Evolutionary conservation across 37 sponge, comb jelly and placozoan genomes (phyloP), one percentile per base, ranked within the genome.

Genomic region (Eunapius fragilis): DNA sequence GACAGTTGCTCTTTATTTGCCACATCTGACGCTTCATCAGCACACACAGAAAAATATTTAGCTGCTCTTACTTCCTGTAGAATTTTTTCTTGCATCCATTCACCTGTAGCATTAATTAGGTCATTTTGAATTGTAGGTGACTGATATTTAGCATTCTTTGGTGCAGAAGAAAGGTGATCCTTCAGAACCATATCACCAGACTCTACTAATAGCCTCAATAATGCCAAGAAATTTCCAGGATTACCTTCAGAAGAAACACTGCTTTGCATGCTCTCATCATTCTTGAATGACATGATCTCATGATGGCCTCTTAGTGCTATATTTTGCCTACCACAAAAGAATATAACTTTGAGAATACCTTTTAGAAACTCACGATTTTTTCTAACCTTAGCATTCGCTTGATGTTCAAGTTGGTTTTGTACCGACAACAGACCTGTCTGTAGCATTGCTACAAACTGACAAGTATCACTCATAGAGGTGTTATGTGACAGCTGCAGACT

Each of bases 151-250:
- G 76, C 85, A 41, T 6, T 41, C 3, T 36, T 84, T 84, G 76
- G 49, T 37, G 85, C 85, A 32, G 49, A 41, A 11, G 48, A 76
- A 84, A 84, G 28, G 33, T 84, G 85, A 45, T 35, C 58, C 22
- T 74, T 24, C 67, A 84, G 35, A 36, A 84, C 41, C 23, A 25
- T 24, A 41, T 84, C 85, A 69, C 85, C 85, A 48, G 77, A 37
- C 22, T 84, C 85, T 5, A 84, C 35, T 37, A 49, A 76, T 33
- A 84, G 38, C 45, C 30, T 37, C 45, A 84, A 35, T 6, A 84
- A 78, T 28, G 76, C 76, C 33, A 23, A n/a, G 76, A 84, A 84
- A 76, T 84, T 84, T 24, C 85, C 85, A 25, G 41, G 85, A 32
- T 37, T 31, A 25, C 26, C 77, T 75, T 30, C 30, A 31, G 76